Percentiles rank a stretch among this genome's conserved stretches.
Conservation (phyloP, 1,140 invertebrate genomes). For the Megalopta genalis region DNA sequence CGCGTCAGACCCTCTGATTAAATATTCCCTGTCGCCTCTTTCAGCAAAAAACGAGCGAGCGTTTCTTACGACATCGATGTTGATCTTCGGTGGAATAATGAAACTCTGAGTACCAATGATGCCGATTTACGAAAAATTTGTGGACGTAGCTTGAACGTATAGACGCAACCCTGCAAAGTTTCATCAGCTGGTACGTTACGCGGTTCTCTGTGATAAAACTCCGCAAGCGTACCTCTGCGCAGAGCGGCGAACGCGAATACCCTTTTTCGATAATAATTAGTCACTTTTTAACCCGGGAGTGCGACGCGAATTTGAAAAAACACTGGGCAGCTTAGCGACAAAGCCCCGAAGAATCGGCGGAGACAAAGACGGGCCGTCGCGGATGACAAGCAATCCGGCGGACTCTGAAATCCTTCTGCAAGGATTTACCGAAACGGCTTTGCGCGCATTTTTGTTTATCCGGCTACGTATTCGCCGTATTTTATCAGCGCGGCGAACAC, state of each 20-base stretch:
- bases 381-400: not conserved
- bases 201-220: too few relatives aligned
- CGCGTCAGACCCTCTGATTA: conserved; percentile 28
- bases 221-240: too few relatives aligned
- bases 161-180: too few relatives aligned
- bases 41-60: not conserved
- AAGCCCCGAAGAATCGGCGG: not conserved
- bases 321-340: too few relatives aligned
- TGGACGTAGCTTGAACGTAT: too few relatives aligned
- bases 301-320: too few relatives aligned
- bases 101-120: too few relatives aligned
- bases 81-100: not conserved
- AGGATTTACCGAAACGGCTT: conserved; percentile 1
- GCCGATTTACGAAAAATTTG: too few relatives aligned
- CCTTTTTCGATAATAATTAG: too few relatives aligned
- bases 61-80: not conserved
- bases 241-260: too few relatives aligned
- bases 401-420: not conserved
- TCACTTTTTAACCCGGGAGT: too few relatives aligned
- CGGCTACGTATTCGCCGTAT: not conserved
- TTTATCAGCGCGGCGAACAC: not conserved
- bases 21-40: not conserved
- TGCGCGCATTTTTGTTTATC: not conserved
- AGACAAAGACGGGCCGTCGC: not conserved
- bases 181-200: too few relatives aligned